Conservation (phyloP, 92 coral and sea anemone species). For the Parazoanthus swiftii region DNA sequence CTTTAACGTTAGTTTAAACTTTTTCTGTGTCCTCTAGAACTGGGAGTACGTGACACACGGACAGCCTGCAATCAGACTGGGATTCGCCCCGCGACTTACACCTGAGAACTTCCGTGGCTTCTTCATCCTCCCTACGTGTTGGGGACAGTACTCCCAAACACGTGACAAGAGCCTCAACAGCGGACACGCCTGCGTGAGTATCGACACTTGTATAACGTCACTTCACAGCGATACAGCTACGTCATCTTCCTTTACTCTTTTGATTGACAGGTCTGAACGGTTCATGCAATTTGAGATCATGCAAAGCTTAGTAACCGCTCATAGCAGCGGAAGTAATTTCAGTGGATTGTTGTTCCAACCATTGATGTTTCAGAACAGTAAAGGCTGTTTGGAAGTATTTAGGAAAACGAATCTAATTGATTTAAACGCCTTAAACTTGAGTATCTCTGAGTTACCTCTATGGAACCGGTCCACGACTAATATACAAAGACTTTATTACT, state of each 20-base stretch:
- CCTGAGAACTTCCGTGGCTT: constrained; percentile 72
- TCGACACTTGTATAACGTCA: background rate
- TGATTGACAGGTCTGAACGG: too few relatives aligned
- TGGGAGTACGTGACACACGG: constrained; percentile 66
- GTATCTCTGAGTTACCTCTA: too few relatives aligned
- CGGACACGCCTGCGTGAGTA: constrained; percentile 33
- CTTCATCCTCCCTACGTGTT: constrained; percentile 79
- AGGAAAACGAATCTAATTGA: too few relatives aligned
- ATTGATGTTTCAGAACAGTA: too few relatives aligned
- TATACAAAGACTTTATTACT: too few relatives aligned
- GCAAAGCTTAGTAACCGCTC: too few relatives aligned
- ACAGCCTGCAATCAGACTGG: constrained; percentile 57
- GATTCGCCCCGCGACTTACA: constrained; percentile 79
- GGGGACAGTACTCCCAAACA: constrained; percentile 87
- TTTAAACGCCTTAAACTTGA: too few relatives aligned
- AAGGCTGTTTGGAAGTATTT: too few relatives aligned
- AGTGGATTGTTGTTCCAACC: too few relatives aligned
- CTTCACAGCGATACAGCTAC: background rate
- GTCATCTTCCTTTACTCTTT: background rate
- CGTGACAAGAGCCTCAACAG: constrained; percentile 38
- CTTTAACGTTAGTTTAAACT: background rate
- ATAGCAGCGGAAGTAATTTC: too few relatives aligned
- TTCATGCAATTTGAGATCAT: too few relatives aligned
- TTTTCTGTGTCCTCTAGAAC: constrained; percentile 48
- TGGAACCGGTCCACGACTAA: too few relatives aligned